Percentiles rank a stretch among this genome's conserved stretches.
Evolutionary conservation across 2,113 vertebrate species (phyloP).

Genomic region (Myodes glareolus): DNA sequence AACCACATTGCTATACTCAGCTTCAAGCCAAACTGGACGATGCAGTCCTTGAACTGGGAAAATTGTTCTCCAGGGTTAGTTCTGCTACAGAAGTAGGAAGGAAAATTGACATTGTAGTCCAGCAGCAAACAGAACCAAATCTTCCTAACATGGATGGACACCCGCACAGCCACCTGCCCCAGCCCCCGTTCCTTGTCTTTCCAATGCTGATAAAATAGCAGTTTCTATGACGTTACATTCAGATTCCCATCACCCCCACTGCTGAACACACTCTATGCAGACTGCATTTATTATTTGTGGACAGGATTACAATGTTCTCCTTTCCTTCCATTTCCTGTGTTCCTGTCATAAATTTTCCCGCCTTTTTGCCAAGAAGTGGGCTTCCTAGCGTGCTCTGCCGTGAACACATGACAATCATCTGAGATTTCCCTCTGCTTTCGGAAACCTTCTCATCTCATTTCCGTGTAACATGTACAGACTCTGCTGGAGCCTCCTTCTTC

Average conservation of each 20-base stretch:
- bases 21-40: background rate
- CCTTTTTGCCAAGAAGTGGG: background rate
- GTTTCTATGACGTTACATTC: background rate
- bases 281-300: constrained; percentile 5
- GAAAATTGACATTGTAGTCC: background rate
- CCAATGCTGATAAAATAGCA: background rate
- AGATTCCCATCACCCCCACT: constrained; percentile 12
- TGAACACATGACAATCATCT: background rate
- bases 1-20: background rate
- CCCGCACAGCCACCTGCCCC: background rate
- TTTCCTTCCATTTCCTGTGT: constrained; percentile 3
- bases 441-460: background rate
- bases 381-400: background rate
- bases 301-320: background rate
- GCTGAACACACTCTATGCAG: background rate
- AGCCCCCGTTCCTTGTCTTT: background rate
- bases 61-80: background rate
- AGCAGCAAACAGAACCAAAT: background rate
- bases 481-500: background rate
- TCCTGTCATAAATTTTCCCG: background rate
- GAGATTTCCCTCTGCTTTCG: background rate
- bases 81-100: constrained; percentile 3
- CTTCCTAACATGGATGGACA: background rate
- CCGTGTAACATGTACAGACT: background rate
- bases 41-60: background rate